Base-by-base conservation (phyloP, 1,140 invertebrate genomes). In the Amphibalanus amphitrite region DNA sequence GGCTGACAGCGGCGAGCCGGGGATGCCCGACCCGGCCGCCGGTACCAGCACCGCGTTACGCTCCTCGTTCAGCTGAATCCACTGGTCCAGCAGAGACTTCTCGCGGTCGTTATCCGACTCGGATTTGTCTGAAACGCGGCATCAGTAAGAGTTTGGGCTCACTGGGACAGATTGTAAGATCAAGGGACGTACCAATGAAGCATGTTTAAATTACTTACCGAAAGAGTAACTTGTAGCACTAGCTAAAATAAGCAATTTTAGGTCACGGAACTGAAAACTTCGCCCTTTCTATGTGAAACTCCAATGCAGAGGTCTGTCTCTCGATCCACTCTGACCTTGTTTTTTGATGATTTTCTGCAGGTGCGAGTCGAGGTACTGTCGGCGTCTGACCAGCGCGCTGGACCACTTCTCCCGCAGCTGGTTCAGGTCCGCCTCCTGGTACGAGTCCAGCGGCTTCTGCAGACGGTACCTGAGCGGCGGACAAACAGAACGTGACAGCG, bases 1-100 rank as follows among this genome's bases (percentile, higher is more conserved):
- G 28, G 94, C 93, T 25, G 64, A 65, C 6, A 65, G 64, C 28
- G 95, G 95, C 65, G 96, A 95, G 47, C 97, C 97, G 28, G 97
- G 97, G 72, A 99, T 97, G 1, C 92, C 92, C 73, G 92, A 95
- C 15, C 94, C 93, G 17, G 95, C 87, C 33, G 90, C 87, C 15
- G 96, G 96, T n/a, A 98, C 90, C 71, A 95, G 82, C 40, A 98
- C 94, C 1, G 94, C 93, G 82, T 98, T 97, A 69, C 95, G 82
- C 80, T 99, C 97, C 78, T 98, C 96, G 4, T 95, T 98, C 64
- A 98, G 82, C 76, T 89, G 92, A 0, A 88, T 80, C 93, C 95
- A 97, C 79, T 98, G 95, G 78, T 95, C 92, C 23, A 98, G 93
- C 0, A 99, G 84, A 76, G 92, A 94, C 78, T 95, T 88, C 78